A percentile compares a stretch with the other conserved stretches of the same genome.
Evolutionary conservation across 2,797 vertebrate genomes (phyloP).

Genomic region (Rhinella marina): DNA sequence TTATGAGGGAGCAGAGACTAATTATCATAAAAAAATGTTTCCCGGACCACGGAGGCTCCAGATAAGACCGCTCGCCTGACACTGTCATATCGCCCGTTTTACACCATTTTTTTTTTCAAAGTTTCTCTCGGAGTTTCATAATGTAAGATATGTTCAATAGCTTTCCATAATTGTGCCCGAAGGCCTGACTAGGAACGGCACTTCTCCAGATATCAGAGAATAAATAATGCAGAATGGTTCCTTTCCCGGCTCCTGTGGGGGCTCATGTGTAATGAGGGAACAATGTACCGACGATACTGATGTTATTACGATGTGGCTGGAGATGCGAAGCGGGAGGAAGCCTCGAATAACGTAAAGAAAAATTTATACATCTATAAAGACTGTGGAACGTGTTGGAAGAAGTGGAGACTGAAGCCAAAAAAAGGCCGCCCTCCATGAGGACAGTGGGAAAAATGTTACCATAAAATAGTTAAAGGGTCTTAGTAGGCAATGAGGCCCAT

Average conservation of each 20-base stretch:
- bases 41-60: not conserved
- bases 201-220: constrained; percentile 22
- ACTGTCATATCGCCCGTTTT: not conserved
- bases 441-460: no score
- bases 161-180: constrained; percentile 42
- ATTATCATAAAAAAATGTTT: constrained; percentile 35
- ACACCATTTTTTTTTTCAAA: constrained; percentile 28
- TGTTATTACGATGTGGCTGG: constrained; percentile 14
- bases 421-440: not conserved
- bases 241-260: constrained; percentile 12
- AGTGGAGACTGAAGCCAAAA: not conserved
- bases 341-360: not conserved
- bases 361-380: not conserved
- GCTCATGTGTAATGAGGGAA: constrained; percentile 43
- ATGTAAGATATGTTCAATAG: constrained; percentile 46
- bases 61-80: not conserved
- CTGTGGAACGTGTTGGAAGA: not conserved
- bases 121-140: constrained; percentile 16
- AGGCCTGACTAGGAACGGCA: constrained; percentile 34
- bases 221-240: constrained; percentile 52
- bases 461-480: no score
- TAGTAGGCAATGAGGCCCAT: not conserved
- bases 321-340: not conserved
- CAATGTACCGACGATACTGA: constrained; percentile 17
- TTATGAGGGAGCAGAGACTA: constrained; percentile 38